Evolutionary conservation across 2,888 invertebrate genomes (phyloP).

Genomic region (Chaitophorus viminalis): DNA sequence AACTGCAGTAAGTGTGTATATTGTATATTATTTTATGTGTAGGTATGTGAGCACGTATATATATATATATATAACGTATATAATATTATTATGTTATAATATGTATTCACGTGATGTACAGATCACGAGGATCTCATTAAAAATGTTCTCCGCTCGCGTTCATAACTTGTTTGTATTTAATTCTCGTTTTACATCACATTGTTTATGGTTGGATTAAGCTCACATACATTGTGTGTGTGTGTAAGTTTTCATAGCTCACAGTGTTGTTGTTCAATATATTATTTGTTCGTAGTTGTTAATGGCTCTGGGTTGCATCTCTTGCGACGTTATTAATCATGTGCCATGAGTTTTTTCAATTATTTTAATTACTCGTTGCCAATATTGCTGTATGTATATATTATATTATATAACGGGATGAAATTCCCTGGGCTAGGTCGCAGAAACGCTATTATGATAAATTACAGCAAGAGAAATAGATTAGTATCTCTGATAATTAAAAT

Average conservation of each 20-base stretch:
- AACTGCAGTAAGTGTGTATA: neutral
- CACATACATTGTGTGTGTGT: neutral
- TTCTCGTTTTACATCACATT: neutral
- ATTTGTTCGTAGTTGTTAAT: neutral
- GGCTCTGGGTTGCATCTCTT: neutral
- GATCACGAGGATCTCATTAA: conserved; percentile 1
- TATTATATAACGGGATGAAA: neutral
- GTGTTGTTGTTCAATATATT: neutral
- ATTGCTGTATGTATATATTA: neutral
- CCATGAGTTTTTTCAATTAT: neutral
- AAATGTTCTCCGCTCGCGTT: neutral
- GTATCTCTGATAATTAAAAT: neutral
- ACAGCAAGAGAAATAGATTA: neutral
- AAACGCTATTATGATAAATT: neutral
- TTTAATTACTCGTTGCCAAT: neutral
- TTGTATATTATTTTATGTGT: neutral
- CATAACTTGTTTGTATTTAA: neutral
- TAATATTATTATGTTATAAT: too few species aligned
- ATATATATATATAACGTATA: too few species aligned
- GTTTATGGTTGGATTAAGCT: neutral
- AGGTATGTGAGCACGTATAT: neutral
- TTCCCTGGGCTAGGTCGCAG: too few species aligned
- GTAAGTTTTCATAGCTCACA: neutral
- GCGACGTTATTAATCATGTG: neutral
- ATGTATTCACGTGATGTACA: neutral